Evolutionary conservation across 2,113 vertebrate genomes (phyloP), one percentile per base, ranked within the genome.

Genomic region (Myotis davidii): DNA sequence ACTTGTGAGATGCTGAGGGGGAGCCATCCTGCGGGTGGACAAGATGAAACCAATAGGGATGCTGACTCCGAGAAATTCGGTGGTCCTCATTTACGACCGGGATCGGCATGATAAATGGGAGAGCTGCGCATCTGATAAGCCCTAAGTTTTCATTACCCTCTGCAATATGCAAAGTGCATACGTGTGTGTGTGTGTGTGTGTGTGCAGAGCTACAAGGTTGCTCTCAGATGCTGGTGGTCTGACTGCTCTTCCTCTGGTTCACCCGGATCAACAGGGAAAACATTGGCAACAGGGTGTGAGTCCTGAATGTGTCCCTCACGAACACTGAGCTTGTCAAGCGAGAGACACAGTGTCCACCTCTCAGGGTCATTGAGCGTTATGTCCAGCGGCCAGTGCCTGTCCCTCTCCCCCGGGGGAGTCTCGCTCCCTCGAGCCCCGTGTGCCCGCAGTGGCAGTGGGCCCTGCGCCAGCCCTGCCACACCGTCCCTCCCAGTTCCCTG

Each of bases 1-100:
- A 1, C 0, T 1, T 67, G 61, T 42, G 87, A 86, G 92, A 64
- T 56, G 29, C 18, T 0, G 32, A 50, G 9, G n/a, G 42, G 39
- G 48, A 3, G 7, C 69, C 50, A 29, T 32, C 56, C 88, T 94
- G 52, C 14, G 64, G 52, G 20, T 52, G 85, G 92, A 77, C 73
- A 59, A 69, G 90, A 94, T 64, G 81, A 65, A 85, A 86, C 61
- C 2, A 69, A 79, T 20, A 87, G 78, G 76, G 59, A 79, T 32
- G 83, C 86, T 34, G 65, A 54, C 85, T 90, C 79, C 69, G 37
- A 73, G 91, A 94, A 96, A 95, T 79, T 8, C 85, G 78, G 32
- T 48, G 29, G 32, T 76, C 65, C 56, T 79, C 27, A 67, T 89
- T 72, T 79, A 70, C 91, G 52, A 61, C 27, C 13, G 42, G 78